Evolutionary conservation across 2,797 vertebrate species (phyloP).

Genomic region (Cyclura pinguis): DNA sequence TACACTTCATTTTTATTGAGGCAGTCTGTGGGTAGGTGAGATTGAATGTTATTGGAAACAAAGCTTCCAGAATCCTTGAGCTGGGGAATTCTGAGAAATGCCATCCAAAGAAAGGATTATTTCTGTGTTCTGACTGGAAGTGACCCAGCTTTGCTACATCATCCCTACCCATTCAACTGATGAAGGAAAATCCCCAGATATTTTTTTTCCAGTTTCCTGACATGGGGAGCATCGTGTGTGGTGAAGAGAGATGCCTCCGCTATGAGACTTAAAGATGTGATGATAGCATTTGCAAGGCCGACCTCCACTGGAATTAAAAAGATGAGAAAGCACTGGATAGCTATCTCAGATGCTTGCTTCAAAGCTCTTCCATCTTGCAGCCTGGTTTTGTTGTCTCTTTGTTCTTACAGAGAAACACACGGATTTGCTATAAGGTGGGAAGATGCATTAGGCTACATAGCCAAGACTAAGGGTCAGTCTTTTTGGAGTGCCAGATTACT

Average conservation of each 20-base stretch:
- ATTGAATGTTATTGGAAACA: background rate
- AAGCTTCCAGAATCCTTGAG: no score
- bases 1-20: background rate
- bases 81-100: no score
- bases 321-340: background rate
- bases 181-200: background rate
- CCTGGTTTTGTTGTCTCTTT: background rate
- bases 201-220: background rate
- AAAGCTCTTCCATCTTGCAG: background rate
- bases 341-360: background rate
- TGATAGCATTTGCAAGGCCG: background rate
- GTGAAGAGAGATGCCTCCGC: background rate
- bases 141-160: background rate
- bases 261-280: background rate
- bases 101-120: no score
- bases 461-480: conserved; percentile 2
- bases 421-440: conserved; percentile 17
- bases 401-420: conserved; percentile 1
- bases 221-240: background rate
- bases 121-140: background rate
- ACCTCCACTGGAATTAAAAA: background rate
- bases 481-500: conserved; percentile 35
- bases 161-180: background rate
- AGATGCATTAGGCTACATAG: conserved; percentile 3
- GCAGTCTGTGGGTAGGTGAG: background rate